Conservation (phyloP, 2,113 vertebrate species). For the Mobula birostris region DNA sequence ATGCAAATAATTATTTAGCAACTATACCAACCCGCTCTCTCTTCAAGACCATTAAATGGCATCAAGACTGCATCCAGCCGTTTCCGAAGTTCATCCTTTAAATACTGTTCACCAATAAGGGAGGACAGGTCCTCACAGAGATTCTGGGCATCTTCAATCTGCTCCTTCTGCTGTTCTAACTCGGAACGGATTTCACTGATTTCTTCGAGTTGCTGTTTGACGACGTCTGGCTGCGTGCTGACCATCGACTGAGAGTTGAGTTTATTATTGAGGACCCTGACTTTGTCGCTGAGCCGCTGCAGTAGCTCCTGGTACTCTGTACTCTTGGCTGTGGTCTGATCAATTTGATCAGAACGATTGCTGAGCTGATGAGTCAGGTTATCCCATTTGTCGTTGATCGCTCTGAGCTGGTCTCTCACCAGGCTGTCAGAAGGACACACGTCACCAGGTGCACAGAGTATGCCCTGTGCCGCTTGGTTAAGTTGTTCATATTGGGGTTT, state of each 20-base stretch:
- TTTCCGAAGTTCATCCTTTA: constrained; percentile 85
- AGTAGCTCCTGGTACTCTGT: constrained; percentile 78
- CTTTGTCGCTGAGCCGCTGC: constrained; percentile 71
- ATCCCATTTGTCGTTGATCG: constrained; percentile 78
- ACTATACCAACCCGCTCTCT: constrained; percentile 73
- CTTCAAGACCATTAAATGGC: constrained; percentile 82
- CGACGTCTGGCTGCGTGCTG: constrained; percentile 82
- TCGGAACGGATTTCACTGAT: constrained; percentile 90
- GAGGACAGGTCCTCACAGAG: constrained; percentile 77
- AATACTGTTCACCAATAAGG: constrained; percentile 88
- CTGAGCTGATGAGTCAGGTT: constrained; percentile 71
- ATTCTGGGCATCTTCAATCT: constrained; percentile 70
- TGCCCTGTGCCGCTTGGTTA: constrained; percentile 79
- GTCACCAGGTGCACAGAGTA: constrained; percentile 60
- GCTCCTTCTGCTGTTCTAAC: constrained; percentile 69
- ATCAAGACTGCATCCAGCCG: constrained; percentile 76
- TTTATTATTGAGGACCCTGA: constrained; percentile 65
- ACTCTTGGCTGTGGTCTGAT: constrained; percentile 82
- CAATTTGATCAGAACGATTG: constrained; percentile 77
- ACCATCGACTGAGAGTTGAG: constrained; percentile 74
- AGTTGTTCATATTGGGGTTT: constrained; percentile 84
- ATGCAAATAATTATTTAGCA: background rate
- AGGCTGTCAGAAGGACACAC: constrained; percentile 64
- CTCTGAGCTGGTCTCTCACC: constrained; percentile 71
- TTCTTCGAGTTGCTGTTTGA: constrained; percentile 82